Conservation (phyloP, 2,113 vertebrate species). For the Canis aureus region DNA sequence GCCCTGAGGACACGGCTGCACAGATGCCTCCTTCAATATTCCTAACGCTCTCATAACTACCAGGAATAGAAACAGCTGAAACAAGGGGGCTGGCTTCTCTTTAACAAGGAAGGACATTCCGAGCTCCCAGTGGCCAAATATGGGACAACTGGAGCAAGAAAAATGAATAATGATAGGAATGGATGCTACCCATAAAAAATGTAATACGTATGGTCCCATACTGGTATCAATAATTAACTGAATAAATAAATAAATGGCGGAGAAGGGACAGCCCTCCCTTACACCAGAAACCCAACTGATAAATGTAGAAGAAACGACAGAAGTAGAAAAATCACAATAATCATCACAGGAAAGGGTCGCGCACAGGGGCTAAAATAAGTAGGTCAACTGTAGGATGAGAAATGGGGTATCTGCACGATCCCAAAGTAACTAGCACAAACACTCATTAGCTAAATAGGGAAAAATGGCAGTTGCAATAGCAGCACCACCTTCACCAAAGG, state of each 20-base stretch:
- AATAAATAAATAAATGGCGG: background rate
- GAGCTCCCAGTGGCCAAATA: background rate
- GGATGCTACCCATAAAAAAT: background rate
- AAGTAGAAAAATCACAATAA: background rate
- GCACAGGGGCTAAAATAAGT: background rate
- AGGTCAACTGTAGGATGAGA: background rate
- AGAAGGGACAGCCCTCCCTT: background rate
- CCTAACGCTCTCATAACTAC: too few relatives aligned
- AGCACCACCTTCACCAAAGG: too few relatives aligned
- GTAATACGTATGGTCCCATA: background rate
- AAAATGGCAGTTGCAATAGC: background rate
- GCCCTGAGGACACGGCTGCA: background rate
- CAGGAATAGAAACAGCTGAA: background rate
- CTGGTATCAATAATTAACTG: background rate
- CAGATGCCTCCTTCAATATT: too few relatives aligned
- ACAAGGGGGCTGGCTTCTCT: background rate
- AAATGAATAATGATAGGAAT: background rate
- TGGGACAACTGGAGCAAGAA: background rate
- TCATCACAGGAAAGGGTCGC: background rate
- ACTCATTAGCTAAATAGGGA: background rate
- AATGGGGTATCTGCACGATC: accelerated
- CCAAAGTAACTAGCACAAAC: too few relatives aligned
- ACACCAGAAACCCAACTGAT: background rate
- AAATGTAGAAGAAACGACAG: background rate
- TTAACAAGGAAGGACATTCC: background rate